Evolutionary conservation across 64 coral and sea anemone species (phyloP).

Genomic region (Actinia tenebrosa): DNA sequence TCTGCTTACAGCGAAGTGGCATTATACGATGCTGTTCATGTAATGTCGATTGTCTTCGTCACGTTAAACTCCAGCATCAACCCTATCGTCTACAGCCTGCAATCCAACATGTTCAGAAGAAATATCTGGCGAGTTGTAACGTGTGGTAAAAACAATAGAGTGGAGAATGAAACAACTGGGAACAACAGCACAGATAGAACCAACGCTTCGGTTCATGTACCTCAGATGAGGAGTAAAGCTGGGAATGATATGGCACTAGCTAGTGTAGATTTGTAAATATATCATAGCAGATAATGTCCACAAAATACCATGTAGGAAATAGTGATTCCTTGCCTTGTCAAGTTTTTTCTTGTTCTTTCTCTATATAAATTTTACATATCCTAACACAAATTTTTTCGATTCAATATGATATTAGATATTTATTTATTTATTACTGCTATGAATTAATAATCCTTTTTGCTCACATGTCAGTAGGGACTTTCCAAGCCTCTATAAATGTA

Average conservation of each 20-base stretch:
- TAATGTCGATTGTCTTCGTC: too few species aligned
- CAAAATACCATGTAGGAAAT: too few species aligned
- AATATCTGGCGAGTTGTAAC: slow-evolving; percentile 10
- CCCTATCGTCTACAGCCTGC: slow-evolving; percentile 26
- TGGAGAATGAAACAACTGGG: not conserved
- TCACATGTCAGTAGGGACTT: too few species aligned
- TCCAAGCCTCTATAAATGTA: too few species aligned
- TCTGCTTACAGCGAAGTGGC: not conserved
- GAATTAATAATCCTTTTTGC: too few species aligned
- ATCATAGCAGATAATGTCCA: too few species aligned
- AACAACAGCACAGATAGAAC: not conserved
- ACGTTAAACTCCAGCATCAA: slow-evolving; percentile 1
- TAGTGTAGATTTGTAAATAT: not conserved
- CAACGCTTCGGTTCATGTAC: not conserved
- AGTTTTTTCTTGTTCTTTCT: too few species aligned
- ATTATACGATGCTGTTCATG: not conserved
- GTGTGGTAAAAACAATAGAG: not conserved
- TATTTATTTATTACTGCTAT: too few species aligned
- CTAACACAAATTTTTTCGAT: too few species aligned
- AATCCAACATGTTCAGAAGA: slow-evolving; percentile 4
- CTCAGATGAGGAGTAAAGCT: not conserved
- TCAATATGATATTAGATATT: too few species aligned
- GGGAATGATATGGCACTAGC: not conserved
- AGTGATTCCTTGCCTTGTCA: too few species aligned
- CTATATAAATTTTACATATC: too few species aligned